Evolutionary conservation across 2,113 vertebrate species (phyloP), one percentile per base, ranked within the genome.

Genomic region (Cheirogaleus medius): DNA sequence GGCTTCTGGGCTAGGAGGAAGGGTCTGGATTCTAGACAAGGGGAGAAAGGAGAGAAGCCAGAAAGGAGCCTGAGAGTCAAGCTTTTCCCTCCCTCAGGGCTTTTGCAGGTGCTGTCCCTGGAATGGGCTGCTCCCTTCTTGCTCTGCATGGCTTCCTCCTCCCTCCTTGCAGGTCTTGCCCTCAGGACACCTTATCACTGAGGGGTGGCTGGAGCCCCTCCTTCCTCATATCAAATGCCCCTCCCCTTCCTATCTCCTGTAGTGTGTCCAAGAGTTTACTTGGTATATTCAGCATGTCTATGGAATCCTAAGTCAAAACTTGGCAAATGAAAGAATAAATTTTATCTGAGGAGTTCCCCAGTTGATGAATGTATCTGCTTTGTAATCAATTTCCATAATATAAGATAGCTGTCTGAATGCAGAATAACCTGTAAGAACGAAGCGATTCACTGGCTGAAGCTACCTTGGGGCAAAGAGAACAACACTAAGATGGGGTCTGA

Each of bases 381-480:
- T 74, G 69, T 37, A 81, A 34, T 47, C 47, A 66, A 29, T 94
- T 97, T 97, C 60, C 15, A 81, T 84, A 69, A 49, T 42, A n/a
- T 29, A 91, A 49, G 34, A 74, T 44, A 56, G 54, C 27, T 73
- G 1, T 92, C 47, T 81, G 74, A 86, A 84, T 84, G 54, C 64
- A 85, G 63, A 82, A 90, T 80, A 68, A 81, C 87, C 44, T 18
- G 0, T 42, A 82, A 81, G 34, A 76, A 34, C 23, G 39, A 42
- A 87, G 71, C 13, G 52, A 23, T 21, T 66, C 77, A 68, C 63
- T 77, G 81, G n/a, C 39, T 10, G 23, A 20, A 13, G 39, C 18
- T 82, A 81, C 91, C 20, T 44, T 90, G 85, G 58, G 56, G 42
- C 54, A 42, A 63, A 92, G 86, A 18, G 27, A 85, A 27, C 14